phyloP scores from a whole-genome alignment of 2,113 vertebrate species.

The Poeciliopsis occidentalis region DNA sequence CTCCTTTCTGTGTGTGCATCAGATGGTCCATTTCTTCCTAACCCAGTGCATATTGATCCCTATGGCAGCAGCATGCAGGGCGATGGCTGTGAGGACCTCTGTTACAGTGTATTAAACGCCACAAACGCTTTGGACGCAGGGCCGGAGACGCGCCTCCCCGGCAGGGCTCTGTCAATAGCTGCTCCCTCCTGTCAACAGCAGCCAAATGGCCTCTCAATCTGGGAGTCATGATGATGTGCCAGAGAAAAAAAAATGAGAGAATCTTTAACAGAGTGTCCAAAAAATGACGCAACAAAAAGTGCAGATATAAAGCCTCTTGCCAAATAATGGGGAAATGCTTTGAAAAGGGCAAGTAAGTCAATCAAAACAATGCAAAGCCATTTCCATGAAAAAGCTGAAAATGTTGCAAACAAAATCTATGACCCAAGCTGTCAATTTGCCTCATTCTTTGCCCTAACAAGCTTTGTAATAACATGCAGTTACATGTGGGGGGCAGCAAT shows the following conservation, averaged over 20 bases:
- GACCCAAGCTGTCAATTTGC: constrained; percentile 57
- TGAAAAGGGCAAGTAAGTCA: constrained; percentile 34
- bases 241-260: constrained; percentile 27
- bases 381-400: constrained; percentile 45
- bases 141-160: constrained; percentile 76
- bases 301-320: constrained; percentile 13
- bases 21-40: constrained; percentile 79
- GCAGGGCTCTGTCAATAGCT: constrained; percentile 80
- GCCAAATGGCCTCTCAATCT: constrained; percentile 79
- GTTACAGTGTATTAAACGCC: constrained; percentile 84
- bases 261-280: constrained; percentile 18
- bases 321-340: constrained; percentile 26
- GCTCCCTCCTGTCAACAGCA: constrained; percentile 81
- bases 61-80: constrained; percentile 74
- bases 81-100: constrained; percentile 70
- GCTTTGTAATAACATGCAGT: constrained; percentile 58
- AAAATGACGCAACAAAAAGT: constrained; percentile 32
- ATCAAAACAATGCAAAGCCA: constrained; percentile 51
- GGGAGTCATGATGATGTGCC: constrained; percentile 58
- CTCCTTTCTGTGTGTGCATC: constrained; percentile 74
- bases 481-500: constrained; percentile 57
- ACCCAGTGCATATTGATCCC: constrained; percentile 81
- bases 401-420: constrained; percentile 55
- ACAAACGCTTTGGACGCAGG: constrained; percentile 80
- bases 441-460: constrained; percentile 60